Base-by-base conservation (phyloP, 2,888 invertebrate genomes). In the Chironomus tentans region DNA sequence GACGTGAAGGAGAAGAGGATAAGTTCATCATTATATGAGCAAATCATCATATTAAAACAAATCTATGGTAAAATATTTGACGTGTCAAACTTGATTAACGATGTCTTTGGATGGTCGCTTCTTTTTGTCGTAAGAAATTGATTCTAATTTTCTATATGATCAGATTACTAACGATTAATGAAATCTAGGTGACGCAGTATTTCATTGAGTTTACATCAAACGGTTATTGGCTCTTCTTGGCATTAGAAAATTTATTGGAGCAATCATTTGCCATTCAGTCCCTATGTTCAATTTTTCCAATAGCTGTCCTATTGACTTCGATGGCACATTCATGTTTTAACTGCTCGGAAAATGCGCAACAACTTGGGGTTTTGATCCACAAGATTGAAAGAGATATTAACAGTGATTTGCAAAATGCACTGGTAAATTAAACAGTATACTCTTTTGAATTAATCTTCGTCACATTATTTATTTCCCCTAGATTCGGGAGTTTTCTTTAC, bases 51-150 rank as follows among this genome's bases (percentile, higher is more conserved):
- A 0, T 77, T 83, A n/a, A 82, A 82, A 18, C 56, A 78, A 2
- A 77, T 79, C 69, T 83, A 82, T 72, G 81, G 80, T 7, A 80
- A 81, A n/a, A 77, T 83, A 18, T 82, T 80, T 77, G 80, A 80
- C 73, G 28, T 79, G 2, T 78, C 81, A 13, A 78, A 76, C 69
- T 68, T 79, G n/a, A 70, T 79, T 2, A 83, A 82, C 77, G 79
- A 81, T 61, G 80, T 80, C 72, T 82, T 80, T 68, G 83, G 84
- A 15, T 84, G 83, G 83, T 81, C 82, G 0, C 76, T 84, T 68
- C 77, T 84, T 38, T 79, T 79, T 1, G 78, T 82, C 4, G 80
- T 80, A 13, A 47, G 61, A 13, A 10, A 7, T 22, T 50, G 6
- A 13, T 24, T 62, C 10, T 74, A 4, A 74, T 21, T 74, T n/a